Conservation (phyloP, 2,113 vertebrate genomes). For the Heptranchias perlo region DNA sequence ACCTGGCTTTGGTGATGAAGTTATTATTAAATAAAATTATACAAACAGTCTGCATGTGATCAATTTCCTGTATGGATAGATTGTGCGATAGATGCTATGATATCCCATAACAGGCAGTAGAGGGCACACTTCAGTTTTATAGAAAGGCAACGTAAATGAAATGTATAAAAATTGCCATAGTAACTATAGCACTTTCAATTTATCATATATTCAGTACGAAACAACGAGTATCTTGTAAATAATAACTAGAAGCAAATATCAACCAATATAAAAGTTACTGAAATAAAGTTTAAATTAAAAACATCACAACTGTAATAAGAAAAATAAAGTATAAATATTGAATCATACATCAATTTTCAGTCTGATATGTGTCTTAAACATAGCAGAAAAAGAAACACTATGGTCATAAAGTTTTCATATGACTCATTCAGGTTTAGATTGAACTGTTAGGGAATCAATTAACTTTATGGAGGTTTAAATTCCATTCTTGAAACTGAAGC, state of each 20-base stretch:
- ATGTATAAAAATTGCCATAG: background rate
- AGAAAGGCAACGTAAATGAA: background rate
- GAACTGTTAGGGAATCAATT: slow-evolving; percentile 22
- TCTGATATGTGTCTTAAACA: background rate
- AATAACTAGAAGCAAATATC: background rate
- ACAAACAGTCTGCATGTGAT: background rate
- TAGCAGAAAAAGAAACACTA: background rate
- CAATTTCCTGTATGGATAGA: background rate
- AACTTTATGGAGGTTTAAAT: slow-evolving; percentile 33
- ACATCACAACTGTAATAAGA: background rate
- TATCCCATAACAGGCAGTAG: background rate
- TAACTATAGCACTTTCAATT: background rate
- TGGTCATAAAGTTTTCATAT: background rate
- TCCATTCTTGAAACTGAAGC: slow-evolving; percentile 34
- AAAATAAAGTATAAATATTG: background rate
- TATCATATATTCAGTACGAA: background rate
- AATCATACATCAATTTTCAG: background rate
- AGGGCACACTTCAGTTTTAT: background rate
- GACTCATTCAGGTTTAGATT: background rate
- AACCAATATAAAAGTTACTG: background rate
- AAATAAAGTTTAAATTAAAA: background rate
- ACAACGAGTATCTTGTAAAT: background rate
- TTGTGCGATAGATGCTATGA: background rate
- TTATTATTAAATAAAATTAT: background rate
- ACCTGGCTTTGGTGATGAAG: background rate